Conservation (phyloP, 2,888 invertebrate genomes). For the Emmelina monodactyla region DNA sequence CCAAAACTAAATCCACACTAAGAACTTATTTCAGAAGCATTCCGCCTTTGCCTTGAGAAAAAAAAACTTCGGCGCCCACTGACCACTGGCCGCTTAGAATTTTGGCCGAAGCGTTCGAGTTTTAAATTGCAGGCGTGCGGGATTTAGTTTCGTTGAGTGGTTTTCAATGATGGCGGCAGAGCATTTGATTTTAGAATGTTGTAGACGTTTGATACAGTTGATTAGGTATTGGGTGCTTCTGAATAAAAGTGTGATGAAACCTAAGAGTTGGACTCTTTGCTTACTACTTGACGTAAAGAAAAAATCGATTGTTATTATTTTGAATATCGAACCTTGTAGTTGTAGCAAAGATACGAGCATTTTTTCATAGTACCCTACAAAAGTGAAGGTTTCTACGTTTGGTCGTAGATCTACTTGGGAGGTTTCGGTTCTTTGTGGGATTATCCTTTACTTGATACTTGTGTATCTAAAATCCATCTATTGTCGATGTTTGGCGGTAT, state of each 20-base stretch:
- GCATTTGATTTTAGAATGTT: slow-evolving; percentile 1
- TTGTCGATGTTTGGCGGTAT: no score
- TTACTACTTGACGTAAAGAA: no score
- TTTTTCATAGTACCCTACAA: no score
- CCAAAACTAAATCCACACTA: slow-evolving; percentile 32
- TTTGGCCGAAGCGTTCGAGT: slow-evolving; percentile 18
- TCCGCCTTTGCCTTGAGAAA: slow-evolving; percentile 18
- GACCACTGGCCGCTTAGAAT: slow-evolving; percentile 34
- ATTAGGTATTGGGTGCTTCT: no score
- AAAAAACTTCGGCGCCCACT: slow-evolving; percentile 26
- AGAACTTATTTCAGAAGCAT: slow-evolving; percentile 26
- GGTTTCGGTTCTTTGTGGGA: slow-evolving; percentile 44
- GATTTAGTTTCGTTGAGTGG: slow-evolving; percentile 17
- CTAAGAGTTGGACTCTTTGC: no score
- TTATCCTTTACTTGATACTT: slow-evolving; percentile 26
- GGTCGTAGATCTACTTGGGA: slow-evolving; percentile 29
- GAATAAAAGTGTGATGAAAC: no score
- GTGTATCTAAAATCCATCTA: no score
- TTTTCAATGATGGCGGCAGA: background rate
- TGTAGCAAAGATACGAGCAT: no score
- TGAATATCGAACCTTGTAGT: no score
- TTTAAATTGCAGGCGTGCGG: slow-evolving; percentile 22
- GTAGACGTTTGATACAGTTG: no score
- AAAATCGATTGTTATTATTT: no score
- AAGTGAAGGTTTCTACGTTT: no score